Base-by-base conservation (phyloP, 2,797 vertebrate genomes). In the Strix occidentalis region DNA sequence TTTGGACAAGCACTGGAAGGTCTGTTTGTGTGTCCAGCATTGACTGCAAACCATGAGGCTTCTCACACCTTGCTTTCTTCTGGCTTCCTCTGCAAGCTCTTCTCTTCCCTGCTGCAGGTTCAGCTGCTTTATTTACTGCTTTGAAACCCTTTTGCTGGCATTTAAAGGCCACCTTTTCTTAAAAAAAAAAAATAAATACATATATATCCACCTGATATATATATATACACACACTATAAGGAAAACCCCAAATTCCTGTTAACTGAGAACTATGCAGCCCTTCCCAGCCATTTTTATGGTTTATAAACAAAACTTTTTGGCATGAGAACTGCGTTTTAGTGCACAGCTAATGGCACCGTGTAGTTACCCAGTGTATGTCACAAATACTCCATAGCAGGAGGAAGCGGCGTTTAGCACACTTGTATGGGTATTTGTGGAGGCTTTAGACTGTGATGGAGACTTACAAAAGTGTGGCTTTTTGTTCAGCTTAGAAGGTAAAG, bases 341-440 rank as follows among this genome's bases (percentile, higher is more conserved):
- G 43, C 20, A 5, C 18, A 56, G 33, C 5, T 58, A 77, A 24
- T 16, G 23, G 65, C 54, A 48, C 24, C 12, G 0, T 0, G 4
- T 33, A 50, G 33, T 76, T 46, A 54, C 8, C 10, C n/a, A 24
- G 37, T 5, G 19, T 10, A 3, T 2, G 23, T 45, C 61, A 35
- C 41, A 13, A 25, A 16, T 17, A 8, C 21, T 58, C n/a, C 11
- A 1, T 10, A 24, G 46, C 14, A 18, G 68, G 39, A 68, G 13
- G n/a, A 13, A 58, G 70, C 0, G 0, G 63, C 3, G 1, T 51
- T 71, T n/a, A 37, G 17, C n/a, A 37, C 1, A 1, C 6, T 24
- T 19, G 17, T 25, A 43, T 48, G 45, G 48, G 1, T 39, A 10
- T 19, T 19, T 74, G 25, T 87, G 78, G 23, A 61, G 57, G 28